These are phyloP conservation scores for Gasteruption jaculator DNA, from an alignment of 2,888 invertebrate genomes.

Conservation along the genomic window DNA sequence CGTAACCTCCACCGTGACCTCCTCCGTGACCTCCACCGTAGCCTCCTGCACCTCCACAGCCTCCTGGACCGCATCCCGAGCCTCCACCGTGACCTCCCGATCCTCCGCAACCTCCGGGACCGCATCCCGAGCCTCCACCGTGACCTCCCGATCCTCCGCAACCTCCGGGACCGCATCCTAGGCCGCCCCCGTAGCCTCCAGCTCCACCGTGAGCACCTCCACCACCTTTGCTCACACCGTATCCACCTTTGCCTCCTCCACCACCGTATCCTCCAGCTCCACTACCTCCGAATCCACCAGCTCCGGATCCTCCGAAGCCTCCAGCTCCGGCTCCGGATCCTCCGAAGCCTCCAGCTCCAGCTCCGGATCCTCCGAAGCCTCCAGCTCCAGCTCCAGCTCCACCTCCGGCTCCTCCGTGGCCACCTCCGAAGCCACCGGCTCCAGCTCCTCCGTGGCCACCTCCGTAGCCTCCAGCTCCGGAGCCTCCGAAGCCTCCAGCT, in stretches of 20 bases:
- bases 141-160: conserved; percentile 4
- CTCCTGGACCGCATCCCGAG: conserved; percentile 2
- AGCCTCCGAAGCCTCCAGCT: conserved; percentile 11
- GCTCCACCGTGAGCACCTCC: conserved; percentile 9
- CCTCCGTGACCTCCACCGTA: conserved; percentile 9
- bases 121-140: background rate
- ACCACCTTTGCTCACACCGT: conserved; percentile 10
- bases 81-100: conserved; percentile 7
- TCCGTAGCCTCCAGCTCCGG: conserved; percentile 12
- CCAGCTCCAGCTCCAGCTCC: conserved; percentile 6
- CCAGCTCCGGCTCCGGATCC: conserved; percentile 9
- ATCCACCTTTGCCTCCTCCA: conserved; percentile 8
- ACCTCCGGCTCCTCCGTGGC: background rate
- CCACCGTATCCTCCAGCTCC: conserved; percentile 9
- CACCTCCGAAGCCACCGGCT: conserved; percentile 9
- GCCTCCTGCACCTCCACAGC: background rate
- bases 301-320: conserved; percentile 6
- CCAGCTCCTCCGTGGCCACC: conserved; percentile 13
- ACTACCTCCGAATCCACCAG: conserved; percentile 1
- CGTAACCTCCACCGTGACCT: conserved; percentile 2
- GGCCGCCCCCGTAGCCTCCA: conserved; percentile 6
- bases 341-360: conserved; percentile 10
- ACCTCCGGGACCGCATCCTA: conserved; percentile 2
- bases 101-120: background rate
- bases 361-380: conserved; percentile 11